Conservation (phyloP, 2,113 vertebrate genomes). For the Dolichotis patagonum region DNA sequence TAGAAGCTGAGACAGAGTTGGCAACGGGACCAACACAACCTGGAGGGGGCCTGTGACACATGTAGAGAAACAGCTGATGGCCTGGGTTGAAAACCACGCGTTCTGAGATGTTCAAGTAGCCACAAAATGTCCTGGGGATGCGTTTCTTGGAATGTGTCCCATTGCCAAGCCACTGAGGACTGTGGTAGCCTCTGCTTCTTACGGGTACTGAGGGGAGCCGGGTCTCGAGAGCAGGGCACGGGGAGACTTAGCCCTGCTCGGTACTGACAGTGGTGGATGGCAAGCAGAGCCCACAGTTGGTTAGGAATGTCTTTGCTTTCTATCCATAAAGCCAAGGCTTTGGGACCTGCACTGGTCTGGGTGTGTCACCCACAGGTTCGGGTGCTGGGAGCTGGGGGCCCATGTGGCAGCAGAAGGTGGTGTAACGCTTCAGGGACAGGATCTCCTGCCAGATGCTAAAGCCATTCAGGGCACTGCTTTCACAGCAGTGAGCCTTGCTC, state of each 20-base stretch:
- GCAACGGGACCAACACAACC: no score
- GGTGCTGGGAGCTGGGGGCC: neutral
- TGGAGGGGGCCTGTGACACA: no score
- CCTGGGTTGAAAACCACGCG: neutral
- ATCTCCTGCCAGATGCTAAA: neutral
- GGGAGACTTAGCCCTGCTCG: neutral
- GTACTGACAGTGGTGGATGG: neutral
- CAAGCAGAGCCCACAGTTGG: neutral
- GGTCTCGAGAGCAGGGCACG: rapidly evolving
- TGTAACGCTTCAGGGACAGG: neutral
- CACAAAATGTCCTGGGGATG: no score
- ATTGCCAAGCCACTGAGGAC: neutral
- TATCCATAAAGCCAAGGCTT: neutral
- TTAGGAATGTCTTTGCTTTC: neutral
- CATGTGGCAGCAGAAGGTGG: no score
- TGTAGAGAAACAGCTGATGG: neutral
- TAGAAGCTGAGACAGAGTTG: no score
- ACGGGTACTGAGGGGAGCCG: neutral
- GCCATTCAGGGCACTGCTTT: neutral
- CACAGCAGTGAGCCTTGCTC: no score
- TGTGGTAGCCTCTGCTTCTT: neutral
- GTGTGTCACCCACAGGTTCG: no score
- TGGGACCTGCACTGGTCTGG: no score
- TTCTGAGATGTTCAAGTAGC: neutral
- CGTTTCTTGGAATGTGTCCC: neutral